These are phyloP conservation scores for Resseliella maxima DNA, from an alignment of 2,888 invertebrate genomes.

Conservation along the genomic window DNA sequence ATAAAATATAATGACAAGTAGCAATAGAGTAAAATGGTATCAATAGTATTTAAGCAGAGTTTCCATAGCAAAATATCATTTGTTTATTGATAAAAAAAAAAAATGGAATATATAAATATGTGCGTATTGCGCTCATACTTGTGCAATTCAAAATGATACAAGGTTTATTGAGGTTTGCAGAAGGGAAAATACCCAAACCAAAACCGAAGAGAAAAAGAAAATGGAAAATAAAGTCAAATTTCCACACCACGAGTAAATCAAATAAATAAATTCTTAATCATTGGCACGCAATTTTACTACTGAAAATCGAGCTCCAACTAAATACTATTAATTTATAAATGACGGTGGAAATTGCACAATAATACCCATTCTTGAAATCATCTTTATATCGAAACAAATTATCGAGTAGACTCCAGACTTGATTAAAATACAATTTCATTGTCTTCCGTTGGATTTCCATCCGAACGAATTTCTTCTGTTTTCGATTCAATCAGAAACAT, in stretches of 20 bases:
- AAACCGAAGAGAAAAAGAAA: neutral
- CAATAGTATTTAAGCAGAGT: neutral
- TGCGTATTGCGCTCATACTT: neutral
- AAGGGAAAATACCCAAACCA: neutral
- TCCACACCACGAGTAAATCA: no score
- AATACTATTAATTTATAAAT: neutral
- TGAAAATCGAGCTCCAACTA: neutral
- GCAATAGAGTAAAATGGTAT: neutral
- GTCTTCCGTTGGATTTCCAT: no score
- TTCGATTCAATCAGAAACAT: neutral
- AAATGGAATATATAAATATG: no score
- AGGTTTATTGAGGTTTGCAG: neutral
- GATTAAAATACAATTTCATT: no score
- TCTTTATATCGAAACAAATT: no score
- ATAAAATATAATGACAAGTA: neutral
- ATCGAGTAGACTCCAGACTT: no score
- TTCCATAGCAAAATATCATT: conserved; percentile 38
- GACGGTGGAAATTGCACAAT: no score
- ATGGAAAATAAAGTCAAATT: neutral
- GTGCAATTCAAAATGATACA: neutral
- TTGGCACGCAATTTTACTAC: conserved; percentile 1
- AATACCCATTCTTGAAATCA: no score
- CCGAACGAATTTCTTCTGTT: no score
- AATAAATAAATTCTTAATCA: neutral
- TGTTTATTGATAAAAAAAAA: conserved; percentile 54